These are phyloP conservation scores for Periophthalmus modestus DNA, from an alignment of 2,113 vertebrate genomes.

Conservation along the genomic window DNA sequence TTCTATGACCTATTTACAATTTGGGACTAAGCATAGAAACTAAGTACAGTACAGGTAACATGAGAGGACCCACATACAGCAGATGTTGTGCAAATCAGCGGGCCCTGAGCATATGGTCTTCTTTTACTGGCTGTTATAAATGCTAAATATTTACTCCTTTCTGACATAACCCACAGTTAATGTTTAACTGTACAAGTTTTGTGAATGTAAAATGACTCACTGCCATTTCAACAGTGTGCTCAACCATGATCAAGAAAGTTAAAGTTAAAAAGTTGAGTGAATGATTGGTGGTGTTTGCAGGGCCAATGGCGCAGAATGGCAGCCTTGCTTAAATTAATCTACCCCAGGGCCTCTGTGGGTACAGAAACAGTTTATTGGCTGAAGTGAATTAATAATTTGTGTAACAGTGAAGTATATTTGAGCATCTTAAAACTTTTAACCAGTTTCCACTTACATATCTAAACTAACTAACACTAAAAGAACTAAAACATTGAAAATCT, in stretches of 20 bases:
- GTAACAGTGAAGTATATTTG: background rate
- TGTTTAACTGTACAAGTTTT: slow-evolving; percentile 54
- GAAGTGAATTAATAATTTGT: background rate
- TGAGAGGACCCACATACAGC: slow-evolving; percentile 39
- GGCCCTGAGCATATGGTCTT: slow-evolving; percentile 27
- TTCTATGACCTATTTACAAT: slow-evolving; percentile 49
- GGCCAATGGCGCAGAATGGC: background rate
- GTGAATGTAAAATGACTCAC: slow-evolving; percentile 46
- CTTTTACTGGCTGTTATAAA: slow-evolving; percentile 13
- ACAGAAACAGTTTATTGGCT: background rate
- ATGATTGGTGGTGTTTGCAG: background rate
- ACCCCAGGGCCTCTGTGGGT: background rate
- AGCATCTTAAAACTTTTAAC: background rate
- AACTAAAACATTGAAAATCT: too few species aligned
- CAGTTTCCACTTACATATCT: background rate
- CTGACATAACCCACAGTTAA: slow-evolving; percentile 43
- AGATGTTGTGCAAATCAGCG: slow-evolving; percentile 43
- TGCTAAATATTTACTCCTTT: slow-evolving; percentile 19
- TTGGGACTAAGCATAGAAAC: slow-evolving; percentile 43
- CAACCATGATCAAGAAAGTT: slow-evolving; percentile 29
- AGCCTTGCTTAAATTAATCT: background rate
- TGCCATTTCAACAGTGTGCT: slow-evolving; percentile 31
- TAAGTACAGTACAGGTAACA: slow-evolving; percentile 36
- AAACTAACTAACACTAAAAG: too few species aligned
- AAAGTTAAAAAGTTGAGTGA: background rate